Conservation (phyloP, 53 echinoderm and acorn worm genomes). For the Stichopus horrens region DNA sequence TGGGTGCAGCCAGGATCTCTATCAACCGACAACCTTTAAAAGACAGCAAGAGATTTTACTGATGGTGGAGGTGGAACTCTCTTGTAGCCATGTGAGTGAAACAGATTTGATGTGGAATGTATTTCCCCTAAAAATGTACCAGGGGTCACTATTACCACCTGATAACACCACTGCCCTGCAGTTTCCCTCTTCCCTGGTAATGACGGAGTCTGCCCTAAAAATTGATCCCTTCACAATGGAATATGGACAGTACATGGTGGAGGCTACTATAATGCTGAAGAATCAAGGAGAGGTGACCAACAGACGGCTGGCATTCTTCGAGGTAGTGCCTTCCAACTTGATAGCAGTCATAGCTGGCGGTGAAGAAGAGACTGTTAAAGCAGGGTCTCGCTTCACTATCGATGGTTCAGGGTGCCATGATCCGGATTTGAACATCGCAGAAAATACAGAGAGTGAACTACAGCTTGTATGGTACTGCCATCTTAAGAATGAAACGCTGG, state of each 20-base stretch:
- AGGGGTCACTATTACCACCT: constrained; percentile 58
- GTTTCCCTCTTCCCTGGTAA: constrained; percentile 40
- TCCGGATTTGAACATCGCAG: constrained; percentile 52
- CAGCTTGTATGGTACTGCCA: constrained; percentile 66
- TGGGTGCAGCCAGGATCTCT: constrained; percentile 67
- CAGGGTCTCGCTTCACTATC: constrained; percentile 56
- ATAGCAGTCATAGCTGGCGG: constrained; percentile 61
- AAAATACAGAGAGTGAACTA: constrained; percentile 29
- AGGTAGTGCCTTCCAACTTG: constrained; percentile 67
- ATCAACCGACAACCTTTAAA: constrained; percentile 59
- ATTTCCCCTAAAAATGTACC: constrained; percentile 47
- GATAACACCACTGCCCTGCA: constrained; percentile 55
- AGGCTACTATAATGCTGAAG: constrained; percentile 67
- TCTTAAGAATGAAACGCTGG: constrained; percentile 58
- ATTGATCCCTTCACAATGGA: constrained; percentile 53
- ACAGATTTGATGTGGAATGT: constrained; percentile 56
- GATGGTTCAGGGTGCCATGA: constrained; percentile 69
- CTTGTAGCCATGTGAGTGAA: constrained; percentile 50
- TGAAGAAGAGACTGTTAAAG: constrained; percentile 51
- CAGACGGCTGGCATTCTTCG: constrained; percentile 63
- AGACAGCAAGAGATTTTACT: constrained; percentile 53
- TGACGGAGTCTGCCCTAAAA: constrained; percentile 50
- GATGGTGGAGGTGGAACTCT: constrained; percentile 51
- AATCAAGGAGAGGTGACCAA: constrained; percentile 65
- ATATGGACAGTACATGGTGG: constrained; percentile 60